These are phyloP conservation scores for Cordilura impudica DNA, from an alignment of 2,888 invertebrate genomes.

Conservation along the genomic window DNA sequence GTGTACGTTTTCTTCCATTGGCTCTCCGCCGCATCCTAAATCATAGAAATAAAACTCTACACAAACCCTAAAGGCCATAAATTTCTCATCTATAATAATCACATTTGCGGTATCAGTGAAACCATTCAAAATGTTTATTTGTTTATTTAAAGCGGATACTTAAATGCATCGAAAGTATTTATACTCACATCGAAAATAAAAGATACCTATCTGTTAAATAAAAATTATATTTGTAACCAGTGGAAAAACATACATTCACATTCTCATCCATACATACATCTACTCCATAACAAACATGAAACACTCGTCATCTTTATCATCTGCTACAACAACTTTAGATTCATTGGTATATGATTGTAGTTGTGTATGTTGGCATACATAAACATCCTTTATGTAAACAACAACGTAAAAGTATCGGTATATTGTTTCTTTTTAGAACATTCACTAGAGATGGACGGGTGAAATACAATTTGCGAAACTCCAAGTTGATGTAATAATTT, in stretches of 20 bases:
- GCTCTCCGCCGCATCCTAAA: conserved; percentile 4
- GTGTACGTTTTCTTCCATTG: neutral
- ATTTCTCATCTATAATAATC: conserved; percentile 43
- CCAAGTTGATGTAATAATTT: no score
- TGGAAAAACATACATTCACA: conserved; percentile 4
- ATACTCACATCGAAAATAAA: neutral
- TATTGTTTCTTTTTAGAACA: conserved; percentile 33
- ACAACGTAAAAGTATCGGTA: conserved; percentile 25
- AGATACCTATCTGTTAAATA: conserved; percentile 26
- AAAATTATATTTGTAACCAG: conserved; percentile 26
- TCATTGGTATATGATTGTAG: neutral
- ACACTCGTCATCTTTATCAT: neutral
- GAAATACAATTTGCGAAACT: no score
- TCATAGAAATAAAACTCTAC: conserved; percentile 34
- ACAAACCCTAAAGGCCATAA: conserved; percentile 40
- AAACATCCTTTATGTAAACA: conserved; percentile 45
- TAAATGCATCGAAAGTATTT: neutral
- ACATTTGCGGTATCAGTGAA: conserved; percentile 30
- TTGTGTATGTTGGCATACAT: conserved; percentile 3
- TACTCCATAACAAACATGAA: no score
- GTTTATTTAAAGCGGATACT: conserved; percentile 38
- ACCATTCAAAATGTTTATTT: conserved; percentile 44
- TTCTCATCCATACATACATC: neutral
- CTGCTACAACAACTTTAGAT: neutral
- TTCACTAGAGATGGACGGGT: neutral